Evolutionary conservation across 1,140 invertebrate species (phyloP).

Genomic region (Tetramorium alpestre): DNA sequence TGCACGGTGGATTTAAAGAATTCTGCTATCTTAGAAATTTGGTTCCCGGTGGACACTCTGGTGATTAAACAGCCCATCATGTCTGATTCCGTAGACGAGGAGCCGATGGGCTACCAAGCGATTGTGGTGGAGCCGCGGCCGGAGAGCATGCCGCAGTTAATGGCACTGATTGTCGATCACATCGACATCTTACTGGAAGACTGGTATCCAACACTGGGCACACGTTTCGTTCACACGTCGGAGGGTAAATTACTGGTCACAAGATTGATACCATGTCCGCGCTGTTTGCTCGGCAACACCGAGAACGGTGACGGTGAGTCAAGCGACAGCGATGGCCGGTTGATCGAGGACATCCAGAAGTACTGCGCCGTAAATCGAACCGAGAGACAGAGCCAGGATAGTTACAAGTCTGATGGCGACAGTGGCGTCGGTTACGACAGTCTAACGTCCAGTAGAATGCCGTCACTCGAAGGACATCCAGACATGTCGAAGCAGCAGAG

Average conservation of each 20-base stretch:
- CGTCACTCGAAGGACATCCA: constrained; percentile 92
- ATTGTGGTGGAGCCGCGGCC: constrained; percentile 91
- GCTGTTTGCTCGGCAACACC: constrained; percentile 89
- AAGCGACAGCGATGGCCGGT: constrained; percentile 78
- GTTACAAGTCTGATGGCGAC: constrained; percentile 91
- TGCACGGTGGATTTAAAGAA: constrained; percentile 93
- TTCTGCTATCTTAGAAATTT: constrained; percentile 95
- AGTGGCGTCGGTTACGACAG: constrained; percentile 92
- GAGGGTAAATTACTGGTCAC: constrained; percentile 98
- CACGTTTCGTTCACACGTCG: constrained; percentile 98
- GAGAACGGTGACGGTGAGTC: constrained; percentile 76
- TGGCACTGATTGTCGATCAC: constrained; percentile 97
- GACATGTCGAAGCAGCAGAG: constrained; percentile 78
- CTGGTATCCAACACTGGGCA: constrained; percentile 98
- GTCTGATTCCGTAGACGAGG: constrained; percentile 83
- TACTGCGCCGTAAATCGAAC: constrained; percentile 68
- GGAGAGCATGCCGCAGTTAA: constrained; percentile 93
- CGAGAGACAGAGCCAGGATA: constrained; percentile 88
- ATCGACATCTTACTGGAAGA: constrained; percentile 98
- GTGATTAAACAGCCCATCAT: constrained; percentile 89
- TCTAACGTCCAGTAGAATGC: constrained; percentile 90
- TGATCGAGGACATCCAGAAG: constrained; percentile 73
- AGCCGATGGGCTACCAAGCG: constrained; percentile 88
- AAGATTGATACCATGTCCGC: constrained; percentile 96
- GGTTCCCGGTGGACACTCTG: constrained; percentile 92